Evolutionary conservation across 64 coral and sea anemone genomes (phyloP).

Genomic region (Orbicella faveolata): DNA sequence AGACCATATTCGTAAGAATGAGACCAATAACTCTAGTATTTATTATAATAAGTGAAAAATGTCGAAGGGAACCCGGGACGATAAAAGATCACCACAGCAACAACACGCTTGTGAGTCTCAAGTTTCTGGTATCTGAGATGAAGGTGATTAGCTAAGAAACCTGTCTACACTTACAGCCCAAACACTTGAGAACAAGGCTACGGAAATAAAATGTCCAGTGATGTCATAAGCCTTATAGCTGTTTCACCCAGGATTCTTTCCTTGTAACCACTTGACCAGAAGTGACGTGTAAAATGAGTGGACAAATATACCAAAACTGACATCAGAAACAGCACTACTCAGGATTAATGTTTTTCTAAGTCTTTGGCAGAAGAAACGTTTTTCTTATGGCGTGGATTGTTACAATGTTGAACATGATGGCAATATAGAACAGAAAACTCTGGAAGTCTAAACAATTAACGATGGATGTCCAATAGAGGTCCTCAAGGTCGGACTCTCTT

Average conservation of each 20-base stretch:
- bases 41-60: neutral
- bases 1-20: neutral
- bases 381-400: neutral
- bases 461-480: neutral
- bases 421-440: neutral
- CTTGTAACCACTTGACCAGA: neutral
- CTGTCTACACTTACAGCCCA: neutral
- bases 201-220: neutral
- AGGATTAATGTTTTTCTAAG: neutral
- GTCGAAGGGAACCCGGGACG: neutral
- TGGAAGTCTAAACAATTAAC: neutral
- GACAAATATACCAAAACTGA: neutral
- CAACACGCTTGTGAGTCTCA: constrained; percentile 1
- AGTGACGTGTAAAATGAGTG: neutral
- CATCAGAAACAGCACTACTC: neutral
- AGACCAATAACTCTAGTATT: neutral
- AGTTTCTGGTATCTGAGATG: neutral
- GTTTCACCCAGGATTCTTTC: neutral
- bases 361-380: neutral
- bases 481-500: neutral
- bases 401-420: neutral
- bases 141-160: neutral
- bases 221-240: neutral
- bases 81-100: neutral
- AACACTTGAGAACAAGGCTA: neutral